These are phyloP conservation scores for Rosalia funebris DNA, from an alignment of 2,888 invertebrate species.

Conservation along the genomic window DNA sequence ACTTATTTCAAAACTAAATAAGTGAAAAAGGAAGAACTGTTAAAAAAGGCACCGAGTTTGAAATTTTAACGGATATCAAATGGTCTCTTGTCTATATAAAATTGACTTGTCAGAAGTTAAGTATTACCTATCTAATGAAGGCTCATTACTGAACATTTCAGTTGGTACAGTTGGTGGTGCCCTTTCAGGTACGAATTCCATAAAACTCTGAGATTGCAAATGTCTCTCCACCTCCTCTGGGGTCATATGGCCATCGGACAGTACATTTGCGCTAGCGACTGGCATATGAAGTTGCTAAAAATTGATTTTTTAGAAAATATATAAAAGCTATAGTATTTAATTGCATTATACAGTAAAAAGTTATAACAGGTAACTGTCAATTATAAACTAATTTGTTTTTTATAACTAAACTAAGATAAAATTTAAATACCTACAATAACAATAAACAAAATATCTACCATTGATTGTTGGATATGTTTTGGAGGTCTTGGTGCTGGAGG, in stretches of 20 bases:
- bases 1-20: no score
- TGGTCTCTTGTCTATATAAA: neutral
- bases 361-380: neutral
- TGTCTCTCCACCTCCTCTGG: conserved; percentile 92
- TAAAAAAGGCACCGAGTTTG: no score
- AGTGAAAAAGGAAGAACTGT: no score
- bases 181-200: conserved; percentile 84
- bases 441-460: conserved; percentile 35
- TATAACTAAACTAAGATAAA: neutral
- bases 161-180: conserved; percentile 91
- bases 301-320: neutral
- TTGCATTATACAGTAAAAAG: neutral
- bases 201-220: conserved; percentile 83
- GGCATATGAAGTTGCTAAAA: conserved; percentile 66
- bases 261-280: conserved; percentile 62
- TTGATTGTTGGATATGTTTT: conserved; percentile 58
- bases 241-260: conserved; percentile 87
- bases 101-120: neutral
- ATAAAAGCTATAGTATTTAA: neutral
- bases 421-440: neutral
- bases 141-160: conserved; percentile 95
- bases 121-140: conserved; percentile 81
- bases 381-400: neutral
- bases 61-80: neutral
- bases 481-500: conserved; percentile 62